Percentiles rank a stretch among this genome's conserved stretches.
Evolutionary conservation across 2,797 vertebrate species (phyloP).

Genomic region (Myotis daubentonii): DNA sequence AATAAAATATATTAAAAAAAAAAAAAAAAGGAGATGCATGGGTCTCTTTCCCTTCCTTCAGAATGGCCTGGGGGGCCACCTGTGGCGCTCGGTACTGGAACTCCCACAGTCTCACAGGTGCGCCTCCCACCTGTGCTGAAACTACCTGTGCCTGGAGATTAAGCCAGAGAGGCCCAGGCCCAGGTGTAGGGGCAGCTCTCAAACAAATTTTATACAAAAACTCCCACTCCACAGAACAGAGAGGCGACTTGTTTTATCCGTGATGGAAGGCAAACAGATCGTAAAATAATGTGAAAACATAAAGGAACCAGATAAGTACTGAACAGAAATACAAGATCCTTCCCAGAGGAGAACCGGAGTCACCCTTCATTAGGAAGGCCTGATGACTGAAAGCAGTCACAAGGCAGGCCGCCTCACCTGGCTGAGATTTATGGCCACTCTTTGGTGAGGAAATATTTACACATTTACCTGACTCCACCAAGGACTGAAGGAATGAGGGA

Average conservation of each 20-base stretch:
- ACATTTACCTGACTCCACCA: not conserved
- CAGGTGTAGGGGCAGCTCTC: not conserved
- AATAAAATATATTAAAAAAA: too few relatives aligned
- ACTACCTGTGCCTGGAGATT: not conserved
- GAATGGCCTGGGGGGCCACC: not conserved
- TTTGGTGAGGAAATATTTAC: not conserved
- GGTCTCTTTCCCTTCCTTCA: not conserved
- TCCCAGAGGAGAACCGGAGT: not conserved
- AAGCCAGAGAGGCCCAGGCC: not conserved
- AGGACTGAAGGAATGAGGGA: not conserved
- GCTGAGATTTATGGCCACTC: not conserved
- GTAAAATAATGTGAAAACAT: constrained; percentile 23
- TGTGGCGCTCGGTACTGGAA: not conserved
- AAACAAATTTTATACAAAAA: not conserved
- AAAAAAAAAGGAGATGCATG: not conserved
- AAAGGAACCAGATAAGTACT: not conserved
- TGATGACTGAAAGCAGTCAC: not conserved
- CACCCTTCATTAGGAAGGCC: not conserved
- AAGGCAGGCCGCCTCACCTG: not conserved
- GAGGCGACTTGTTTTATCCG: not conserved
- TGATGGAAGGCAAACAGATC: not conserved
- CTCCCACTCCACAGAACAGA: not conserved
- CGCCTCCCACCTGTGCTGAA: not conserved
- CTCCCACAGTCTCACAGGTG: not conserved
- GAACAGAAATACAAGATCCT: not conserved